Base-by-base conservation (phyloP, 2,113 vertebrate genomes). In the Hystrix brachyura region DNA sequence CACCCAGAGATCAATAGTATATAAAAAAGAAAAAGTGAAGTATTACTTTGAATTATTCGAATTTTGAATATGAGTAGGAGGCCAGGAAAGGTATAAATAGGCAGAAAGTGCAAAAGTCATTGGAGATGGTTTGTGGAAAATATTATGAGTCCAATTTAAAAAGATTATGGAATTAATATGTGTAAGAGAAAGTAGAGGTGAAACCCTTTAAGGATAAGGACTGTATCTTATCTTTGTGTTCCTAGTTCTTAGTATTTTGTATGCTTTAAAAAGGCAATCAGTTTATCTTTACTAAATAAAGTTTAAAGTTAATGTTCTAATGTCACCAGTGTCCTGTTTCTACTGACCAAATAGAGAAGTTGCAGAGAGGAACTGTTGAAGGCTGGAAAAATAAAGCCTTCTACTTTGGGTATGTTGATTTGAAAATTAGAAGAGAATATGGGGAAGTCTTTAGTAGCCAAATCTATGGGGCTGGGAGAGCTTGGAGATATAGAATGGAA, bases 21-120 rank as follows among this genome's bases (percentile, higher is more conserved):
- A 23, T 79, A 67, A 91, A 90, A 86, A 83, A 17, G 13, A 79
- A 81, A 59, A 69, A 62, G 93, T 81, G 27, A 96, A 91, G 10
- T 60, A 94, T 92, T 91, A 60, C 82, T 96, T 88, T 72, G 38
- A 80, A 72, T 82, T 93, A n/a, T 76, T 76, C 48, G 43, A 46
- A 76, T 76, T 76, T 65, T 89, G 84, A 76, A 5, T 85, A 60
- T 82, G 27, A 83, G 46, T 93, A 87, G 13, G 34, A 80, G 43
- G 14, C 29, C 55, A 89, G 62, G 53, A 64, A 43, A 84, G 13
- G n/a, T 80, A 51, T 62, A n/a, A 53, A 71, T 76, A 57, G 10
- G 14, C 29, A 95, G 25, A 88, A 92, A 95, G n/a, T 53, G 13
- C 0, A 2, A 60, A 89, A 46, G 64, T 72, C 69, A 79, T 65